Conservation (phyloP, 2,888 invertebrate species). For the Phalangium opilio region DNA sequence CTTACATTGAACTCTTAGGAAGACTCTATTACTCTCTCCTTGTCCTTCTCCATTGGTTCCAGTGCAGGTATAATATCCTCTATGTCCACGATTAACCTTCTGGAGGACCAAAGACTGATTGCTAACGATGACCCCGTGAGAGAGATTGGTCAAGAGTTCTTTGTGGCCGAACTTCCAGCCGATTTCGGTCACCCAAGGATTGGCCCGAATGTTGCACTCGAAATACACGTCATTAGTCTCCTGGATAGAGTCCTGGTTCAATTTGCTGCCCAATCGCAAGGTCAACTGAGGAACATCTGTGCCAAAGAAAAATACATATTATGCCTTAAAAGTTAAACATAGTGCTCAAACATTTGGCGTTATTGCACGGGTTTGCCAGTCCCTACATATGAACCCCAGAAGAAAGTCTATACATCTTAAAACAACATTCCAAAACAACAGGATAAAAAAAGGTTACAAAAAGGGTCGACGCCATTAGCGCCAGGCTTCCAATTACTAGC, state of each 20-base stretch:
- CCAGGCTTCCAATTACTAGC: no score
- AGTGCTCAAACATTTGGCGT: no score
- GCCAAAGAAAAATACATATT: no score
- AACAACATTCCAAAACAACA: no score
- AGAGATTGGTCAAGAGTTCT: constrained; percentile 57
- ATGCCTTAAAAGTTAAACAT: no score
- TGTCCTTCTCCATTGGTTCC: constrained; percentile 16
- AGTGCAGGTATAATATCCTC: constrained; percentile 68
- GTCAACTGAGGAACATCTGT: constrained; percentile 72
- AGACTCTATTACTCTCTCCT: constrained; percentile 15
- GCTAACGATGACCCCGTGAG: constrained; percentile 71
- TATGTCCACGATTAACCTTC: constrained; percentile 67
- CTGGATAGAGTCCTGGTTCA: constrained; percentile 71
- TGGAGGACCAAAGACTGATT: constrained; percentile 83
- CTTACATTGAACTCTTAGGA: constrained; percentile 16
- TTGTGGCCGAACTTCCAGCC: constrained; percentile 43
- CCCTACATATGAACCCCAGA: no score
- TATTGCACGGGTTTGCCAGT: no score
- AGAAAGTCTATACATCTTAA: no score
- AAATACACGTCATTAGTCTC: constrained; percentile 3
- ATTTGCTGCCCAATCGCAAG: constrained; percentile 61
- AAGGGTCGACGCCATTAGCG: no score
- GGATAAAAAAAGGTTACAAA: no score
- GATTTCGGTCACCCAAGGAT: constrained; percentile 66
- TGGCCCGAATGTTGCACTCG: constrained; percentile 64